Conservation (phyloP, 2,888 invertebrate species). For the Suillia variegata region DNA sequence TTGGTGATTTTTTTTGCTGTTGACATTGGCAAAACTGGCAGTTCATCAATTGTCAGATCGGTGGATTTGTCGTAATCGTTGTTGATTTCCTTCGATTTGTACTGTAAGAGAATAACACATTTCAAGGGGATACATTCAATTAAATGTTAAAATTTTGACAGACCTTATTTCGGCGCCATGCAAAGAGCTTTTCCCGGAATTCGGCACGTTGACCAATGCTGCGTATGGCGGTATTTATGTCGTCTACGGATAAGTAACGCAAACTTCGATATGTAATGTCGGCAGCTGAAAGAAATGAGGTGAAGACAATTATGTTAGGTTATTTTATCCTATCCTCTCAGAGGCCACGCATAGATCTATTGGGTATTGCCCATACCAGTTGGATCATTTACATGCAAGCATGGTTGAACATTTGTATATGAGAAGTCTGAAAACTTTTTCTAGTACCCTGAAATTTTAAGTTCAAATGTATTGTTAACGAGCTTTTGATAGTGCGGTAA, state of each 20-base stretch:
- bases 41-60: background rate
- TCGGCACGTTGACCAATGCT: slow-evolving; percentile 35
- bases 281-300: slow-evolving; percentile 14
- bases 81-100: slow-evolving; percentile 25
- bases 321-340: background rate
- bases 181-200: slow-evolving; percentile 35
- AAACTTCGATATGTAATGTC: slow-evolving; percentile 35
- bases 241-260: slow-evolving; percentile 31
- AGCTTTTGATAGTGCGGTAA: no score
- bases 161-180: slow-evolving; percentile 31
- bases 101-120: slow-evolving; percentile 13
- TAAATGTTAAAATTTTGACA: background rate
- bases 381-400: no score
- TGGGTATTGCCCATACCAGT: no score
- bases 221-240: slow-evolving; percentile 33
- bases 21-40: no score
- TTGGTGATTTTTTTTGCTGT: background rate
- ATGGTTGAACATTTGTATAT: no score
- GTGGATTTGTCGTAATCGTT: slow-evolving; percentile 23
- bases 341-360: no score
- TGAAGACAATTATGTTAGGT: background rate
- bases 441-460: no score
- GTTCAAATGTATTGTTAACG: no score
- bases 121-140: background rate
- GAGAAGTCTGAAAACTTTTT: no score